These are phyloP conservation scores for Thecocarcelia acutangulata DNA, from an alignment of 2,888 invertebrate species.

Conservation along the genomic window DNA sequence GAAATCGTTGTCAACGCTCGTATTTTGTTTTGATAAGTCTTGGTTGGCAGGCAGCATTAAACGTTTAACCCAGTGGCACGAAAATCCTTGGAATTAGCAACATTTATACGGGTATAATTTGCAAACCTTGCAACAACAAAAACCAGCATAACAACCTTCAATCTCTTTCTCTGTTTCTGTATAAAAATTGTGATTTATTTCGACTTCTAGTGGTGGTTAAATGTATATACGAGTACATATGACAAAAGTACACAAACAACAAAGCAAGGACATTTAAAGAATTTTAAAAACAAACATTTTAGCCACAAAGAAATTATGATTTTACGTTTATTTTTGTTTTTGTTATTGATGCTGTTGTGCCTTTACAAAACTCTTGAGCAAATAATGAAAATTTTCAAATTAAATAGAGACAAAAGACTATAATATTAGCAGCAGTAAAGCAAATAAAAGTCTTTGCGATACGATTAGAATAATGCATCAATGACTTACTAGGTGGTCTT, in stretches of 20 bases:
- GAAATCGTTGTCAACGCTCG: constrained; percentile 1
- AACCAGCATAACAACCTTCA: constrained; percentile 15
- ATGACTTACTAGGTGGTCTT: constrained; percentile 32
- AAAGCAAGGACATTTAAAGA: constrained; percentile 50
- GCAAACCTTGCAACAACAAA: constrained; percentile 42
- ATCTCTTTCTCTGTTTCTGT: background rate
- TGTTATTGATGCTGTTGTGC: constrained; percentile 17
- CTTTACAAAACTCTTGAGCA: background rate
- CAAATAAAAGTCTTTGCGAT: too few species aligned
- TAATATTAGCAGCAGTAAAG: constrained; percentile 1
- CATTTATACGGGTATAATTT: constrained; percentile 29
- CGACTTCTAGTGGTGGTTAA: constrained; percentile 52
- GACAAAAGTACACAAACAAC: constrained; percentile 15
- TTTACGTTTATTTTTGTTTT: constrained; percentile 44
- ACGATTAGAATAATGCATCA: background rate
- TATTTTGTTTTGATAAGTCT: constrained; percentile 1
- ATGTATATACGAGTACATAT: too few species aligned
- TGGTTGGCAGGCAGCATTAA: constrained; percentile 29
- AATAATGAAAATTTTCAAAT: background rate
- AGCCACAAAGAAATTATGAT: constrained; percentile 63
- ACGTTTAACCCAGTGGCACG: constrained; percentile 25
- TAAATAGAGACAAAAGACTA: constrained; percentile 14
- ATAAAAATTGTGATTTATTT: constrained; percentile 48
- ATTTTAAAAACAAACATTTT: constrained; percentile 17
- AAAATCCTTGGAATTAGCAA: constrained; percentile 51